phyloP scores from a whole-genome alignment of 2,113 vertebrate genomes.

The Leucopsar rothschildi region DNA sequence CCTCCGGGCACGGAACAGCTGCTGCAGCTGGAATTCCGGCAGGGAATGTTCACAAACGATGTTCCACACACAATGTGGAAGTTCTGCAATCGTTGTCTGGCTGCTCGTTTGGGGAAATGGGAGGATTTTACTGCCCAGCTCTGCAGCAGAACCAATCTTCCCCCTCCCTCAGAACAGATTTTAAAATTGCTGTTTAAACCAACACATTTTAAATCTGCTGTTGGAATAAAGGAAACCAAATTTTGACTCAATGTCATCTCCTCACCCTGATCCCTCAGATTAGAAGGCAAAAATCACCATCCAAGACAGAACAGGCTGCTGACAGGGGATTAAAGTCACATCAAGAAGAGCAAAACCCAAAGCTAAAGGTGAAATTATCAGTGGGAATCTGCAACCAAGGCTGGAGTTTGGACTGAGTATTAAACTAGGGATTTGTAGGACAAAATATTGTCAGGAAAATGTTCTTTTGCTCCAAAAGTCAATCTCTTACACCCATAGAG shows the following conservation, averaged over 20 bases:
- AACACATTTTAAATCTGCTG: neutral
- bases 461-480: neutral
- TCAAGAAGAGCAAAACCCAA: neutral
- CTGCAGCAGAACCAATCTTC: neutral
- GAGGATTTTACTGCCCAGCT: neutral
- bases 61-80: neutral
- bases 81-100: neutral
- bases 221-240: neutral
- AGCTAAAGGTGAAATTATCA: neutral
- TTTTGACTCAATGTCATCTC: neutral
- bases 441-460: neutral
- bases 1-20: neutral
- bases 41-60: neutral
- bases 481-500: rapidly evolving
- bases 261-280: neutral
- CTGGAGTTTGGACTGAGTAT: neutral
- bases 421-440: neutral
- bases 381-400: neutral
- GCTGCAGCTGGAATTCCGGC: neutral
- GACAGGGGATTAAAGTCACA: neutral
- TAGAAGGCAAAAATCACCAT: neutral
- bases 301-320: neutral
- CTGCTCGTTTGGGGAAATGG: neutral
- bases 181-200: neutral
- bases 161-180: neutral